These are phyloP conservation scores for zebrafish (Danio rerio) DNA, from an alignment of 2,113 vertebrate species.

Conservation along the genomic window DNA sequence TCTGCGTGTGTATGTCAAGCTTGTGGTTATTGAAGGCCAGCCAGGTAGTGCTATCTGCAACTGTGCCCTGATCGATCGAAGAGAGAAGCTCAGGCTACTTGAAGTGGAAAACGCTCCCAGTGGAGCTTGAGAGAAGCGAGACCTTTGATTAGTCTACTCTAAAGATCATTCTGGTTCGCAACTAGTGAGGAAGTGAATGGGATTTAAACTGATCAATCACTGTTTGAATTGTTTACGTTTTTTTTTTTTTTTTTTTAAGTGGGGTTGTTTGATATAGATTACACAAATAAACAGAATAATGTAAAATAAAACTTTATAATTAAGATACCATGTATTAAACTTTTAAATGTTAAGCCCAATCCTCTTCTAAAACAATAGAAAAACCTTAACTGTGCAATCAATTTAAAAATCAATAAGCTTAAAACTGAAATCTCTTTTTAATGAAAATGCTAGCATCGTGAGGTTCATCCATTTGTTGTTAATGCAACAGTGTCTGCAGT, in stretches of 20 bases:
- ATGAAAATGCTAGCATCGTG: too few relatives aligned
- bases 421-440: too few relatives aligned
- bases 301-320: too few relatives aligned
- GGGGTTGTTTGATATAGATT: background rate
- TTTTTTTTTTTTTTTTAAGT: background rate
- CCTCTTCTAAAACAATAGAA: too few relatives aligned
- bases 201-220: background rate
- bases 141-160: background rate
- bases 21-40: conserved; percentile 2
- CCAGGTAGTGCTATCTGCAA: conserved; percentile 17
- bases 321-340: too few relatives aligned
- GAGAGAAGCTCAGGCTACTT: background rate
- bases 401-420: too few relatives aligned
- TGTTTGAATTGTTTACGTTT: background rate
- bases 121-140: background rate
- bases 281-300: background rate
- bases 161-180: background rate
- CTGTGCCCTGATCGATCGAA: conserved; percentile 10
- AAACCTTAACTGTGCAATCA: too few relatives aligned
- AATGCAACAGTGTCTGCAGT: too few relatives aligned
- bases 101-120: background rate
- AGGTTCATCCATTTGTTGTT: too few relatives aligned
- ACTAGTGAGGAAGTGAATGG: background rate
- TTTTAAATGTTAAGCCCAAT: too few relatives aligned
- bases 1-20: background rate